A percentile compares a stretch with the other conserved stretches of the same genome.
Conservation (phyloP, 2,113 vertebrate genomes). For the Himantopus leucocephalus region DNA sequence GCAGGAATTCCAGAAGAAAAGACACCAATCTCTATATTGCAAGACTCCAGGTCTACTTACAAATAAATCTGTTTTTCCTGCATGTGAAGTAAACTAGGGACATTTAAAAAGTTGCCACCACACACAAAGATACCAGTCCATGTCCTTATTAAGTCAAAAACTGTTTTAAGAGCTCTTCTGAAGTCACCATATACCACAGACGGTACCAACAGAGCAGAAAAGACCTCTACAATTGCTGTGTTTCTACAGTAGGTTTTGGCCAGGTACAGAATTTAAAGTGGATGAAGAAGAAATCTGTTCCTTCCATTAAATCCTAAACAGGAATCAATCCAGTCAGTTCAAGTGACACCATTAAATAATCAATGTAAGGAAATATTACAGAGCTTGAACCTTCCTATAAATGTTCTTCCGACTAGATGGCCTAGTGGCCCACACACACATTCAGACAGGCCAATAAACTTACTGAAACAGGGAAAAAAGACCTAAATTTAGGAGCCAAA, state of each 20-base stretch:
- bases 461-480: neutral
- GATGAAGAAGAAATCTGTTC: neutral
- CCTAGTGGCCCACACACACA: neutral
- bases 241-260: neutral
- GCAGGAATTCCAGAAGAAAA: neutral
- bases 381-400: neutral
- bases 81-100: neutral
- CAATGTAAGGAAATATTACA: neutral
- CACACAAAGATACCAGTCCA: neutral
- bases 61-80: neutral
- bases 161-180: neutral
- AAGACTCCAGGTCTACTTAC: neutral
- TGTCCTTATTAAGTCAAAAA: neutral
- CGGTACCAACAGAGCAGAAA: neutral
- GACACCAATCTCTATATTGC: neutral
- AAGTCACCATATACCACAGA: neutral
- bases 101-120: neutral
- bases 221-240: neutral
- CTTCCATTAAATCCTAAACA: neutral
- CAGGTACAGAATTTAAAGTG: neutral
- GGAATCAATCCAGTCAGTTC: neutral
- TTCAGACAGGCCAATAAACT: neutral
- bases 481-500: neutral
- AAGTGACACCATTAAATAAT: neutral
- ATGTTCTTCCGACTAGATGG: neutral